phyloP scores from a whole-genome alignment of 2,113 vertebrate species.

The Dascyllus trimaculatus region DNA sequence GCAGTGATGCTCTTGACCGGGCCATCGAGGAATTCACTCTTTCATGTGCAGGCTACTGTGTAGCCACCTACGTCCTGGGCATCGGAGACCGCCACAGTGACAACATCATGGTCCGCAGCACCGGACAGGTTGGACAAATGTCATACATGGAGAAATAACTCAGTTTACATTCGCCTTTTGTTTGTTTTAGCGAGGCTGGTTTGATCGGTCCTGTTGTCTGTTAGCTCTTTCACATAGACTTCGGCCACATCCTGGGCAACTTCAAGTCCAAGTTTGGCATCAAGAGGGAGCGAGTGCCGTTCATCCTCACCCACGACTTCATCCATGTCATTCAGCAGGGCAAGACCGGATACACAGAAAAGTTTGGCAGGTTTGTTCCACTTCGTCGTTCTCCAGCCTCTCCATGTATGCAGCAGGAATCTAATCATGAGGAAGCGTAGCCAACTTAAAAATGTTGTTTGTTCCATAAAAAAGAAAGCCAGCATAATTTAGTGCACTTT shows the following conservation, averaged over 20 bases:
- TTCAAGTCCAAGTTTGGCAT: constrained; percentile 99
- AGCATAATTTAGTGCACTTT: no score
- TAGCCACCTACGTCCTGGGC: constrained; percentile 97
- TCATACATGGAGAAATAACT: not conserved
- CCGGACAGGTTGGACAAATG: constrained; percentile 89
- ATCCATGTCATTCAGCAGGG: constrained; percentile 99
- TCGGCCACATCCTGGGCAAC: constrained; percentile 98
- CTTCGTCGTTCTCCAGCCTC: not conserved
- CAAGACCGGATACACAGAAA: constrained; percentile 97
- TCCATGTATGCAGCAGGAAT: not conserved
- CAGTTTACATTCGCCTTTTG: no score
- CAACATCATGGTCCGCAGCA: constrained; percentile 99
- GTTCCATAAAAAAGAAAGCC: no score
- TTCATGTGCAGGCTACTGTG: constrained; percentile 99
- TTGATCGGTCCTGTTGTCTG: not conserved
- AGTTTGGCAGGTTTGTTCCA: constrained; percentile 93
- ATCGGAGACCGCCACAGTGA: constrained; percentile 99
- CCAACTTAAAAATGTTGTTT: no score
- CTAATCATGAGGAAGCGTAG: not conserved
- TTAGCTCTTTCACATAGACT: constrained; percentile 99
- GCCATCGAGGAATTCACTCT: constrained; percentile 98
- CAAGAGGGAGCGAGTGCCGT: constrained; percentile 98
- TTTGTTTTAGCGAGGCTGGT: not conserved
- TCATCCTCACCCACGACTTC: constrained; percentile 99
- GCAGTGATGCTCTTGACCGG: constrained; percentile 94